phyloP scores from a whole-genome alignment of 2,888 invertebrate species.

The Drosophila fulvimacula region DNA sequence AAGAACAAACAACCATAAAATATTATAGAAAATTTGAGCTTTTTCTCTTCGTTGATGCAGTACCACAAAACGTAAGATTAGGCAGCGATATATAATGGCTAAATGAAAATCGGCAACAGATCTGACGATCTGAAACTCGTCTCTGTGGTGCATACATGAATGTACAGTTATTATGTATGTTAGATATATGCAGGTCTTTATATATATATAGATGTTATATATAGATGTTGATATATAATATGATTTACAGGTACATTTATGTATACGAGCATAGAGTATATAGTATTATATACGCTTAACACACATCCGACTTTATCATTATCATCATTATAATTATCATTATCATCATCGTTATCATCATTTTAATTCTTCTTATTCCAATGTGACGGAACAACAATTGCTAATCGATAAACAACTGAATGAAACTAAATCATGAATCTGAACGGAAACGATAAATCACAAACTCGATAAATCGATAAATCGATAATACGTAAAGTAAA shows the following conservation, averaged over 20 bases:
- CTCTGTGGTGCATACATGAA: constrained; percentile 54
- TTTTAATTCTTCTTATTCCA: constrained; percentile 13
- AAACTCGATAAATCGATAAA: constrained; percentile 16
- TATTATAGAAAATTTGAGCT: constrained; percentile 54
- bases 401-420: constrained; percentile 20
- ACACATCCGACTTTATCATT: constrained; percentile 13
- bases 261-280: constrained; percentile 31
- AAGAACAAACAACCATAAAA: constrained; percentile 26
- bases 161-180: constrained; percentile 47
- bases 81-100: constrained; percentile 39
- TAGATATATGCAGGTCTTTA: constrained; percentile 21
- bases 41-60: constrained; percentile 85
- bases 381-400: constrained; percentile 27
- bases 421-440: constrained; percentile 3
- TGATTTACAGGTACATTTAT: constrained; percentile 32
- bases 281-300: constrained; percentile 27
- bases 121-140: constrained; percentile 18
- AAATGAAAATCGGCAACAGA: constrained; percentile 26
- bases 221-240: constrained; percentile 6
- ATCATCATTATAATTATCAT: constrained; percentile 2
- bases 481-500: constrained; percentile 29
- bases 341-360: constrained; percentile 1
- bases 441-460: constrained; percentile 22
- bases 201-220: neutral
- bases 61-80: constrained; percentile 64